Evolutionary conservation across 2,113 vertebrate genomes (phyloP).

Genomic region (Regulus satrapa): DNA sequence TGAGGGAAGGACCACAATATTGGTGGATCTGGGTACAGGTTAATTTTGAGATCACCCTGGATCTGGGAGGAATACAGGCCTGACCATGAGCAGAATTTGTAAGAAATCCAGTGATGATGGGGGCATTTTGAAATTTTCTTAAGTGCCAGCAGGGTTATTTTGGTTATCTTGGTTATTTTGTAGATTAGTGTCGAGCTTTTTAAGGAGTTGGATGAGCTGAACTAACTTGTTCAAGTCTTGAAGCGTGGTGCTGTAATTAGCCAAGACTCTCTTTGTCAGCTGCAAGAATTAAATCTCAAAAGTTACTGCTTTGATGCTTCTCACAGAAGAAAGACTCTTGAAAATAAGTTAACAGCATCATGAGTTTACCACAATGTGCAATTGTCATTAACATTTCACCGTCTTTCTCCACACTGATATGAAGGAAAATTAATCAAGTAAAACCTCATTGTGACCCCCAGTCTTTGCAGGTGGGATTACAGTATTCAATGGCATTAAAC

Average conservation of each 20-base stretch:
- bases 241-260: not conserved
- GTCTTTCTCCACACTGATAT: not conserved
- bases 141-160: not conserved
- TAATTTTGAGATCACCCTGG: not conserved
- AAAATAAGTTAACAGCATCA: not conserved
- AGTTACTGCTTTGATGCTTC: not conserved
- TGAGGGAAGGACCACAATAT: not conserved
- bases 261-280: not conserved
- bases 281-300: not conserved
- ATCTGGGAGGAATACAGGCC: not conserved
- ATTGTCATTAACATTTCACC: not conserved
- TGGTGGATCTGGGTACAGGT: not conserved
- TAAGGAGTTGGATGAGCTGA: not conserved
- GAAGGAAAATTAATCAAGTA: not conserved
- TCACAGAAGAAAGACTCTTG: not conserved
- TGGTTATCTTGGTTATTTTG: not conserved
- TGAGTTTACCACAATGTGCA: not conserved
- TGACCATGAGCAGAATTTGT: not conserved
- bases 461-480: not conserved
- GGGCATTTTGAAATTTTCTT: not conserved
- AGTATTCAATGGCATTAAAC: not conserved
- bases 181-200: not conserved
- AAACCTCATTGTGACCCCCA: not conserved
- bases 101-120: not conserved
- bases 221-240: not conserved